Base-by-base conservation (phyloP, 2,113 vertebrate genomes). In the Lepus europaeus region DNA sequence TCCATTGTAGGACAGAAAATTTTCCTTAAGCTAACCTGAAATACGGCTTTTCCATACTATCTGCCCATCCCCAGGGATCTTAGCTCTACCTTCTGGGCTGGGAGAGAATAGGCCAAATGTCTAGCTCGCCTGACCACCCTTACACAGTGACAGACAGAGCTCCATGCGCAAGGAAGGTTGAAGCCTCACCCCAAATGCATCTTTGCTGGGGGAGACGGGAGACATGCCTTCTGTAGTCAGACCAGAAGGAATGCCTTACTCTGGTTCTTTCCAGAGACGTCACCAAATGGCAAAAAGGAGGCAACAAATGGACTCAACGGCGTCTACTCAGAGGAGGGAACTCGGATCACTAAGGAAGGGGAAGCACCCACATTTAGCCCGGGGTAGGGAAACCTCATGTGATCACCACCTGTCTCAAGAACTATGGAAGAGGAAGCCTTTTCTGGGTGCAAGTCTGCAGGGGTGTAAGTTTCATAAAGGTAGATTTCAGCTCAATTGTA, bases 51-150 rank as follows among this genome's bases (percentile, higher is more conserved):
- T 61, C n/a, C 13, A 3, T 83, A 84, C 2, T 45, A 36, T 86
- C 17, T 68, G 49, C 68, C 63, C n/a, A 74, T 31, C 29, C 23
- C 9, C 19, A 20, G 22, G 25, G 25, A 69, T 20, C 59, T 19
- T 45, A 91, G 25, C 31, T 82, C 68, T 90, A 59, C 36, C 59
- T 94, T 78, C 23, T 8, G 12, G 61, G 25, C 85, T 72, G 69
- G 91, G 69, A 93, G 61, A 76, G 61, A 91, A 25, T 7, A 64
- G 56, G 8, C 22, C 63, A 81, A 72, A 89, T 77, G 76, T 78
- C 36, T 49, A 87, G 16, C 14, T 76, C n/a, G 74, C 76, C 59
- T 74, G 56, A 23, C 19, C 4, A 85, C 11, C 20, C 9, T 82
- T 51, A 29, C n/a, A 39, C 51, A 87, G 20, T 82, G n/a, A 66